phyloP scores from a whole-genome alignment of 2,113 vertebrate genomes.

The Saguinus imperator region DNA sequence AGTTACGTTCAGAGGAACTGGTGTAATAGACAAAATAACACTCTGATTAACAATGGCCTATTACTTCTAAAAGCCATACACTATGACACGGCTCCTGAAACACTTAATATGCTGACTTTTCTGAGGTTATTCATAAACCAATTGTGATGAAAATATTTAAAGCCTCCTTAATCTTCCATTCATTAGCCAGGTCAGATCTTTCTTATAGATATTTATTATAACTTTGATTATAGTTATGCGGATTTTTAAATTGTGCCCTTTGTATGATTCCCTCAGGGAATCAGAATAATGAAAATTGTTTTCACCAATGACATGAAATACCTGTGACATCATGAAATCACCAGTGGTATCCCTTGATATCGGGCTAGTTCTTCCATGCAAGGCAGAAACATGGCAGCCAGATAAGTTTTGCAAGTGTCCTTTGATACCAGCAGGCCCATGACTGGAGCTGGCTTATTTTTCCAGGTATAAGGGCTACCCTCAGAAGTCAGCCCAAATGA shows the following conservation, averaged over 20 bases:
- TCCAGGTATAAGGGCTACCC: neutral
- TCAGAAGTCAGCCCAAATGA: neutral
- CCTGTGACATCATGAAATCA: neutral
- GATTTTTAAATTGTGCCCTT: neutral
- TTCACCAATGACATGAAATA: neutral
- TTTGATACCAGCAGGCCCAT: neutral
- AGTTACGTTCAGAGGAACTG: constrained; percentile 4
- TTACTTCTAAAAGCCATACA: neutral
- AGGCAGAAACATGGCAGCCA: neutral
- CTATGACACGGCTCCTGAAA: neutral
- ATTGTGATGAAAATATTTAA: neutral
- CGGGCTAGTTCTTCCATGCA: neutral
- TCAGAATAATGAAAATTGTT: neutral
- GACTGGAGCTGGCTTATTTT: neutral
- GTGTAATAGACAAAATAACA: neutral
- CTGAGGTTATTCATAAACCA: neutral
- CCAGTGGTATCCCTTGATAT: neutral
- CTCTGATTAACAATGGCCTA: neutral
- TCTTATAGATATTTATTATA: neutral
- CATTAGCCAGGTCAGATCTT: neutral
- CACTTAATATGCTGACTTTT: neutral
- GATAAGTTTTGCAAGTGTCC: neutral
- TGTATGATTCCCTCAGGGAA: neutral
- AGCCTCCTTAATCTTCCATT: neutral
- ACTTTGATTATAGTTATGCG: neutral